A percentile compares a stretch with the other conserved stretches of the same genome.
phyloP scores from a whole-genome alignment of 2,797 vertebrate species.

The Sardinella longiceps region DNA sequence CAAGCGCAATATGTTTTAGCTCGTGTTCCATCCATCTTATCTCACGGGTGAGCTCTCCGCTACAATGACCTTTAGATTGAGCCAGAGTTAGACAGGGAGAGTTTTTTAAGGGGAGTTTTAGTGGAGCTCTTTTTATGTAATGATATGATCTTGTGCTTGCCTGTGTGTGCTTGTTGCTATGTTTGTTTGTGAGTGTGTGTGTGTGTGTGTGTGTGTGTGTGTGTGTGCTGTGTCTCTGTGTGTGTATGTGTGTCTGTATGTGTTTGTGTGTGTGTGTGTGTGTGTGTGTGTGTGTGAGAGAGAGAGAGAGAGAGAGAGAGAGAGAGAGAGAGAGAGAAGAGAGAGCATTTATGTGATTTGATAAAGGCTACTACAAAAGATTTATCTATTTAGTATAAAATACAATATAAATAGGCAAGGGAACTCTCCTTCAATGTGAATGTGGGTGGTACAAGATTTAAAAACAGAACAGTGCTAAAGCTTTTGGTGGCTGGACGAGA shows the following conservation, averaged over 20 bases:
- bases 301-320: too few relatives aligned
- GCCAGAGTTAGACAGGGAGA: background rate
- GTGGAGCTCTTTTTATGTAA: background rate
- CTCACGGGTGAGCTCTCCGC: background rate
- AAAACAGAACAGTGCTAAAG: background rate
- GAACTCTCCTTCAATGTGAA: background rate
- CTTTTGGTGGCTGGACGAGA: background rate
- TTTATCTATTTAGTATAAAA: background rate
- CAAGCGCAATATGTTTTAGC: constrained; percentile 6
- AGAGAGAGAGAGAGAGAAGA: too few relatives aligned
- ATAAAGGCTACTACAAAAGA: background rate
- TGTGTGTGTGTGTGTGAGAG: background rate
- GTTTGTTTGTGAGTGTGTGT: background rate
- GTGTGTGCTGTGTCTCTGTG: background rate
- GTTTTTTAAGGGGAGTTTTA: too few relatives aligned
- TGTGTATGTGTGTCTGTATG: background rate
- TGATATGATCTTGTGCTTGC: background rate
- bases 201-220: background rate
- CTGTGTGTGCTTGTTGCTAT: background rate
- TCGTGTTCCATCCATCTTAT: background rate
- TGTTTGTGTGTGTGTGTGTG: background rate
- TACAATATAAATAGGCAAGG: background rate
- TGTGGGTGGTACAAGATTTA: too few relatives aligned
- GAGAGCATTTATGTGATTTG: background rate
- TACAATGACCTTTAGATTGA: background rate